These are phyloP conservation scores for Zeuzera pyrina DNA, from an alignment of 2,888 invertebrate species.

Conservation along the genomic window DNA sequence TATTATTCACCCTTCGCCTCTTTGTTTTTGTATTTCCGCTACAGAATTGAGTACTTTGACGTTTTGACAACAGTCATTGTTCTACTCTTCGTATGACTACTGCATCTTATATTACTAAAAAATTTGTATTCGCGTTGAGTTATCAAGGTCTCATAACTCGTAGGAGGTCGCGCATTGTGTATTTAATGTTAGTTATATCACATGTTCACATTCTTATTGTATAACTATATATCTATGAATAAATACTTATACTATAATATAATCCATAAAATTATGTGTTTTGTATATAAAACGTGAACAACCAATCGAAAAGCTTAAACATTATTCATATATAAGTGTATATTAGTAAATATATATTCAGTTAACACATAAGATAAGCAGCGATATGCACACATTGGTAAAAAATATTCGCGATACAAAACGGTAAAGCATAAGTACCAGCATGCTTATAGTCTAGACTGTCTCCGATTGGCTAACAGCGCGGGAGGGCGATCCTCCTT, in stretches of 20 bases:
- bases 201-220: background rate
- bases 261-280: background rate
- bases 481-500: conserved; percentile 68
- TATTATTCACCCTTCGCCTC: conserved; percentile 41
- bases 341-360: conserved; percentile 11
- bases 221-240: too few relatives aligned
- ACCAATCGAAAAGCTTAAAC: conserved; percentile 5
- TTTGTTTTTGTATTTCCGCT: conserved; percentile 60
- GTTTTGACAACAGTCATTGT: conserved; percentile 36
- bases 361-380: conserved; percentile 9
- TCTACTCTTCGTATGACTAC: conserved; percentile 10
- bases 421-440: conserved; percentile 22
- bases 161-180: conserved; percentile 24
- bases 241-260: too few relatives aligned
- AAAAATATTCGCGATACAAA: conserved; percentile 61
- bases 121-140: conserved; percentile 37
- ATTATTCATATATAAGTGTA: conserved; percentile 20
- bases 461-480: conserved; percentile 49
- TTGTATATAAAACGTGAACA: conserved; percentile 17
- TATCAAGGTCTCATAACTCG: conserved; percentile 54
- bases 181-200: conserved; percentile 19
- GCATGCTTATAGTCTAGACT: conserved; percentile 35
- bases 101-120: conserved; percentile 22
- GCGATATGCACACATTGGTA: conserved; percentile 19
- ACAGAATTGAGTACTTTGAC: conserved; percentile 35